phyloP scores from a whole-genome alignment of 2,888 invertebrate species.

The Trichopoda pennipes region DNA sequence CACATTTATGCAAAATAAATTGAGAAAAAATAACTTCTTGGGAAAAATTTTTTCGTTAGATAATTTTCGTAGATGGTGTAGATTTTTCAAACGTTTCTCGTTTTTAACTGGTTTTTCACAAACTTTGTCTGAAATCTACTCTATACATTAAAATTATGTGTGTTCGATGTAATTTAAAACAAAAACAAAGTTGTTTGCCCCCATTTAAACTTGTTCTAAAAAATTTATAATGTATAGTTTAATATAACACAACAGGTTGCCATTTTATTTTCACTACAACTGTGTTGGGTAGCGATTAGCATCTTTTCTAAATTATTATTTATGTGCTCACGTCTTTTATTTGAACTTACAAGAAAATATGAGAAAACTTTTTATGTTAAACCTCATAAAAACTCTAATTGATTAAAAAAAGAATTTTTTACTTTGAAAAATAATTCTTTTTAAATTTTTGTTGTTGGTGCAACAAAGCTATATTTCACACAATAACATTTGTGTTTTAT shows the following conservation, averaged over 20 bases:
- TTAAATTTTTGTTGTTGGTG: not conserved
- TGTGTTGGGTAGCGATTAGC: conserved; percentile 12
- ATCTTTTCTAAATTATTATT: conserved; percentile 49
- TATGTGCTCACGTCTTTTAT: conserved; percentile 17
- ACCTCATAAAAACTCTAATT: not conserved
- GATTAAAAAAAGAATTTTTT: not conserved
- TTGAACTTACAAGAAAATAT: not conserved
- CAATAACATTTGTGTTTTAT: not conserved
- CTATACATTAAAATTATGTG: not conserved
- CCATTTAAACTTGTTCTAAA: conserved; percentile 2
- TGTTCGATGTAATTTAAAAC: not conserved
- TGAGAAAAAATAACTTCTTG: not conserved
- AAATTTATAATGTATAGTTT: conserved; percentile 18
- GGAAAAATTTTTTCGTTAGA: not conserved
- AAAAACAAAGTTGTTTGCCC: not conserved
- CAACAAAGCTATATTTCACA: not conserved
- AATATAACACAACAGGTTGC: conserved; percentile 58
- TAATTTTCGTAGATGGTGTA: not conserved
- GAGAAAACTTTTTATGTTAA: conserved; percentile 34
- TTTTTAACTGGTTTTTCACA: no score
- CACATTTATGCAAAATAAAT: not conserved
- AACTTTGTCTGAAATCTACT: not conserved
- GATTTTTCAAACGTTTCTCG: not conserved
- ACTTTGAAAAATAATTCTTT: not conserved
- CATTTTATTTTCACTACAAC: conserved; percentile 9